A percentile compares a stretch with the other conserved stretches of the same genome.
phyloP scores from a whole-genome alignment of 2,797 vertebrate genomes.

The Sus cebifrons region DNA sequence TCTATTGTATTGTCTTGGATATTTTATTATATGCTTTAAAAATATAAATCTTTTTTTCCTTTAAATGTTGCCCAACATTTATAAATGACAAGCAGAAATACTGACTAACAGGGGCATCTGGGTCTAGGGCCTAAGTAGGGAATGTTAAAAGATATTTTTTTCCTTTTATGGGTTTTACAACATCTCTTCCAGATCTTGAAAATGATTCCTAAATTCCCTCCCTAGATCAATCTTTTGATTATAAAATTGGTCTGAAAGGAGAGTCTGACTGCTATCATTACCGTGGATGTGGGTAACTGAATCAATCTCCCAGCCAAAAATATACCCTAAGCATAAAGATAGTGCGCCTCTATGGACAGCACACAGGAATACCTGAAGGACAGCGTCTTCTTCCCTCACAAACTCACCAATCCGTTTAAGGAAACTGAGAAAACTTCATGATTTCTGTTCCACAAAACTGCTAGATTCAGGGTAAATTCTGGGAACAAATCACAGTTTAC shows the following conservation, averaged over 20 bases:
- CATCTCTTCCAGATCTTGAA: neutral
- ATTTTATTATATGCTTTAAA: conserved; percentile 52
- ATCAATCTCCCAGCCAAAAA: neutral
- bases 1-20: conserved; percentile 44
- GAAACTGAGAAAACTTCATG: neutral
- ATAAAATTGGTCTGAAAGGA: conserved; percentile 48
- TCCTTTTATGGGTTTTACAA: neutral
- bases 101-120: neutral
- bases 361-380: neutral
- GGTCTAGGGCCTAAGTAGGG: neutral
- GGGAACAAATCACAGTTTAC: neutral
- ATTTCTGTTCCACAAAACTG: neutral
- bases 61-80: conserved; percentile 54
- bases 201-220: neutral
- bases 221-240: conserved; percentile 28
- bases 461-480: neutral
- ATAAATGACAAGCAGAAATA: conserved; percentile 52
- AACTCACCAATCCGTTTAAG: neutral
- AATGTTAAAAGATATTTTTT: neutral
- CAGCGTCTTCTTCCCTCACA: neutral
- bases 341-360: rapidly evolving
- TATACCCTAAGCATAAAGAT: neutral
- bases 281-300: neutral
- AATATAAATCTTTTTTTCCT: conserved; percentile 45
- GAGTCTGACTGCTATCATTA: neutral